Conservation (phyloP, 1,140 invertebrate genomes). For the Drosophila lini region DNA sequence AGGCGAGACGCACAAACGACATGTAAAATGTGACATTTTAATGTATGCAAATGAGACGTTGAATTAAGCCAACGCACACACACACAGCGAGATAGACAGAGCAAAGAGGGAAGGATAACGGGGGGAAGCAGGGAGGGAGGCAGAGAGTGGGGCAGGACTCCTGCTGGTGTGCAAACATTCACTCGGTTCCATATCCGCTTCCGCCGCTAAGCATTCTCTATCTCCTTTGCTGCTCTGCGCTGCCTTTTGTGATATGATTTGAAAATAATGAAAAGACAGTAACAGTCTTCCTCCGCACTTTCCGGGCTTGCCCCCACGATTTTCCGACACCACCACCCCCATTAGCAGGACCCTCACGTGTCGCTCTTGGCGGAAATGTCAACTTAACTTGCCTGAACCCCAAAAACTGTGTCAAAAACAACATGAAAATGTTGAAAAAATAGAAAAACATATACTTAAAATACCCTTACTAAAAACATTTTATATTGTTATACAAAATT, state of each 20-base stretch:
- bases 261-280: conserved; percentile 80
- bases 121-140: not conserved
- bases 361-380: conserved; percentile 68
- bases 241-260: conserved; percentile 75
- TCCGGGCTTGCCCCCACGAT: not conserved
- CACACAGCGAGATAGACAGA: conserved; percentile 10
- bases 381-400: conserved; percentile 71
- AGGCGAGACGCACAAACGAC: conserved; percentile 78
- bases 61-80: conserved; percentile 73
- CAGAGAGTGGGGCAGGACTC: conserved; percentile 2
- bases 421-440: conserved; percentile 18
- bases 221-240: not conserved
- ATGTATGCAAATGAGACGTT: conserved; percentile 83
- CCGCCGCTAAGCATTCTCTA: conserved; percentile 42
- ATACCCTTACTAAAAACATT: not conserved
- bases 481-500: no score
- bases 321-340: conserved; percentile 26
- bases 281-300: conserved; percentile 16
- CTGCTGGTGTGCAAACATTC: conserved; percentile 60
- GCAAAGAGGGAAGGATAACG: conserved; percentile 1
- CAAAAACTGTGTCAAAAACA: conserved; percentile 41
- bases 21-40: conserved; percentile 83
- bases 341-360: conserved; percentile 43
- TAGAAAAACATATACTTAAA: not conserved
- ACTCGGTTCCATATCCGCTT: conserved; percentile 74